phyloP scores from a whole-genome alignment of 2,888 invertebrate species.

The Pelosia muscerda region DNA sequence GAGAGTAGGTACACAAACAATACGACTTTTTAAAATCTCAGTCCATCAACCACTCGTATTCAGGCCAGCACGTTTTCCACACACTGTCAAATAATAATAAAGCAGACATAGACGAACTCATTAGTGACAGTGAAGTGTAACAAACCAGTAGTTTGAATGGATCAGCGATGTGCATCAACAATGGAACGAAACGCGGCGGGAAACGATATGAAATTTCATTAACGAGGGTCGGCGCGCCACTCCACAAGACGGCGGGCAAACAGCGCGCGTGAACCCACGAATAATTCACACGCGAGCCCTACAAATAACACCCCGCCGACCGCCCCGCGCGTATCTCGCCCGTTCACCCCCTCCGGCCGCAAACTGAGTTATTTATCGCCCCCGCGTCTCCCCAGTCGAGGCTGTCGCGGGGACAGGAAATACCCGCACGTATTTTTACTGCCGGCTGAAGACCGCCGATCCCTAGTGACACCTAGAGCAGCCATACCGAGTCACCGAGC shows the following conservation, averaged over 20 bases:
- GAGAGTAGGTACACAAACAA: not conserved
- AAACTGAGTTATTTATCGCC: conserved; percentile 86
- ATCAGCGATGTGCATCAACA: conserved; percentile 67
- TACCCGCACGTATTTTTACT: conserved; percentile 85
- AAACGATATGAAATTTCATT: conserved; percentile 85
- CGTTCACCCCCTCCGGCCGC: conserved; percentile 63
- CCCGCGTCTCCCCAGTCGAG: conserved; percentile 64
- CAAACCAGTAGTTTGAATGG: conserved; percentile 73
- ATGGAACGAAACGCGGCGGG: conserved; percentile 66
- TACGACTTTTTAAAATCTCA: not conserved
- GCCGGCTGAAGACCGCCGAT: conserved; percentile 71
- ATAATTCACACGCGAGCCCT: conserved; percentile 87
- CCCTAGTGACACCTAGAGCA: conserved; percentile 76
- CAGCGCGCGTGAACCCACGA: conserved; percentile 85
- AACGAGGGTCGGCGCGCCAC: conserved; percentile 78
- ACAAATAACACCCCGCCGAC: conserved; percentile 78
- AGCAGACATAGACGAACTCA: conserved; percentile 39
- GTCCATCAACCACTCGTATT: not conserved
- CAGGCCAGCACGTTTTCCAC: not conserved
- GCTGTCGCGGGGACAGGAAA: conserved; percentile 78
- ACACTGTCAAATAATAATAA: conserved; percentile 47
- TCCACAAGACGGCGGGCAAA: conserved; percentile 81
- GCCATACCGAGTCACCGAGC: conserved; percentile 23
- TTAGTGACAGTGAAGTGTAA: conserved; percentile 72
- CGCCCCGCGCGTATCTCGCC: conserved; percentile 37